A percentile compares a stretch with the other conserved stretches of the same genome.
Conservation (phyloP, 2,797 vertebrate genomes). For the Urosaurus nigricauda region DNA sequence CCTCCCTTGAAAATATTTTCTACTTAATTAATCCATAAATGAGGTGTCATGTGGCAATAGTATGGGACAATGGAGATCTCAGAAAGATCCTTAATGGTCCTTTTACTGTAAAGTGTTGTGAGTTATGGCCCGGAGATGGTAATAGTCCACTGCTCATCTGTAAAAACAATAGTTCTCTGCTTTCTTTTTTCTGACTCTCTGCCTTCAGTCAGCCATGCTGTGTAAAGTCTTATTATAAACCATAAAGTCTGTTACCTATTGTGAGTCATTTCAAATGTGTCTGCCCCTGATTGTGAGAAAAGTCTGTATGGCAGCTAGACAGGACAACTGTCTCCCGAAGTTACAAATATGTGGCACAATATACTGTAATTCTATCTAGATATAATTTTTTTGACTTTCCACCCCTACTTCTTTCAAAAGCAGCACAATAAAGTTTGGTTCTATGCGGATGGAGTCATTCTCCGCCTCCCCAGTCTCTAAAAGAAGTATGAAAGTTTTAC, state of each 20-base stretch:
- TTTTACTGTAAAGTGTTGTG: neutral
- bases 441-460: neutral
- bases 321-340: neutral
- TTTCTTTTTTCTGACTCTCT: neutral
- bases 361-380: neutral
- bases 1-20: neutral
- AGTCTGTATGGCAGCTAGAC: neutral
- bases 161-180: neutral
- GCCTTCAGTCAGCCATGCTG: neutral
- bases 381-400: neutral
- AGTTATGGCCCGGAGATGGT: neutral
- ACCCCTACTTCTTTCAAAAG: neutral
- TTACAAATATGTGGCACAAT: neutral
- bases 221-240: neutral
- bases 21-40: neutral
- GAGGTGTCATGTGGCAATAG: neutral
- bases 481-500: neutral
- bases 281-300: neutral
- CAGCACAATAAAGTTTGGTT: neutral
- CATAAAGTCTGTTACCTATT: neutral
- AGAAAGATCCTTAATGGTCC: neutral
- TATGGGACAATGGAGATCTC: neutral
- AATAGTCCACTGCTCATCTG: neutral
- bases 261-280: neutral
- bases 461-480: neutral